Evolutionary conservation across 2,888 invertebrate species (phyloP), one percentile per base, ranked within the genome.

Genomic region (Rotaria socialis): DNA sequence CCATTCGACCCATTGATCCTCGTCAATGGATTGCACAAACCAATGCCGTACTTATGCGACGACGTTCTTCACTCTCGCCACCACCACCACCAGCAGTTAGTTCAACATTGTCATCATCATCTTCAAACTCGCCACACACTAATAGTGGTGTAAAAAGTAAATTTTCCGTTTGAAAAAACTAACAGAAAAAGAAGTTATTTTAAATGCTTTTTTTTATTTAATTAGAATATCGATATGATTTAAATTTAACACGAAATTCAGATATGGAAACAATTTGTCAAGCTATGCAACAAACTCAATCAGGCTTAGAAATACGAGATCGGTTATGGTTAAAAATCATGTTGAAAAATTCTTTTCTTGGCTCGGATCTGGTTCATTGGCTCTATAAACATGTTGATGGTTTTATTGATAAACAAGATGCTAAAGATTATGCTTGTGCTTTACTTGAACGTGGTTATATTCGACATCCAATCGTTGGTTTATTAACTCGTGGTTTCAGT

Each of bases 221-320:
- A 6, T 22, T 85, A 47, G 47, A 85, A 56, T 85, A 47, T 55
- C 47, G n/a, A 35, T 85, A 55, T 55, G 85, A 50, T 85, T 60
- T 67, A 16, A 85, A 67, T 85, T 60, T 85, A 74, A 60, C 67
- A 47, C 67, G 67, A 22, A 60, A 47, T 35, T 74, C 67, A 8
- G 86, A 86, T 52, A 86, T 96, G 95, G 93, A 94, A 47, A 93
- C 94, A 85, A 95, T 99, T 86, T 96, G 97, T 6, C 93, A 96
- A 89, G 96, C 95, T 85, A 99, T 99, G 98, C 95, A 96, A 86
- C 94, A 96, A 89, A 95, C 96, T 0, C 96, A 97, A 90, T 97
- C 56, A 47, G 86, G 75, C n/a, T 52, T 86, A 50, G 75, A 74
- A 27, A 84, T 86, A 47, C 35, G 86, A 6, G 86, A 86, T 80